These are phyloP conservation scores for Picus viridis DNA, from an alignment of 2,797 vertebrate genomes.

Conservation along the genomic window DNA sequence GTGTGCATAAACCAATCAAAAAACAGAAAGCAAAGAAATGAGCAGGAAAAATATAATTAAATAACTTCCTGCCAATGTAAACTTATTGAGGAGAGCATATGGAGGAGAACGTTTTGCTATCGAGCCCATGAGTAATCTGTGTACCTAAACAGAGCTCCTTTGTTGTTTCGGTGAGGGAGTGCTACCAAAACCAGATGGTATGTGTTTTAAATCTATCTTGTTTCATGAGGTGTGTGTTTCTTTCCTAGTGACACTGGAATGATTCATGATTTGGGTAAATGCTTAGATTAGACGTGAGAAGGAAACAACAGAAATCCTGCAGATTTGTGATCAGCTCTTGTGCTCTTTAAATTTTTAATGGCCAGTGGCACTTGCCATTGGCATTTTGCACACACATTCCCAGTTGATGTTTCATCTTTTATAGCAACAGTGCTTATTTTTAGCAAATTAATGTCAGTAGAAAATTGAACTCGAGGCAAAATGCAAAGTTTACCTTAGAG, in stretches of 20 bases:
- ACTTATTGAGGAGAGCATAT: neutral
- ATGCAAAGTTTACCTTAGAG: neutral
- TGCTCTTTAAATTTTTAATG: neutral
- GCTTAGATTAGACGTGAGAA: neutral
- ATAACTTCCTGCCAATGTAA: neutral
- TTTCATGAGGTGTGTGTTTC: neutral
- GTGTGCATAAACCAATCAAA: neutral
- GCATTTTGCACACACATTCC: neutral
- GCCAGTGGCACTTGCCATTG: neutral
- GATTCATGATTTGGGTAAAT: neutral
- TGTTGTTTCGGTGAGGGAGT: neutral
- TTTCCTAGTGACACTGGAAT: neutral
- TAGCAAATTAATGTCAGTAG: neutral
- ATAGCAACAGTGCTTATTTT: neutral
- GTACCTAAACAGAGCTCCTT: neutral
- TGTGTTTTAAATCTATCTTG: neutral
- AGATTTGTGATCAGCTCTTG: neutral
- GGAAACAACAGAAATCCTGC: neutral
- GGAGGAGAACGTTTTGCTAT: neutral
- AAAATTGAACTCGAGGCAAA: neutral
- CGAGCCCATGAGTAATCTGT: neutral
- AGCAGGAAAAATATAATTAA: neutral
- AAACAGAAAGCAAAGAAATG: neutral
- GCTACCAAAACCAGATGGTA: neutral
- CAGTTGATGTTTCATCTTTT: neutral